Conservation (phyloP, 2,888 invertebrate species). For the Sphaerophoria rueppellii region DNA sequence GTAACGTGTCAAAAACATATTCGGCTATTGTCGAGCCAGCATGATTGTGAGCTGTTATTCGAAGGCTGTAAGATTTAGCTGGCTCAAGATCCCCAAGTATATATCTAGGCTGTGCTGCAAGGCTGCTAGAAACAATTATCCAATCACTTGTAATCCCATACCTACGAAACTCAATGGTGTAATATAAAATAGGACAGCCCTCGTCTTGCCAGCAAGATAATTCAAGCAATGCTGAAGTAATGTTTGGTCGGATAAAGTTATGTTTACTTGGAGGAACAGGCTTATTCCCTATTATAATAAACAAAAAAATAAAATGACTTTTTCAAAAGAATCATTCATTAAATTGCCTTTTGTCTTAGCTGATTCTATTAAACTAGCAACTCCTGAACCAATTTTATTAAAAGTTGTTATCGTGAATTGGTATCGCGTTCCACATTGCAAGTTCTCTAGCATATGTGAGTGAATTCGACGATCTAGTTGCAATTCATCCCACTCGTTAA, state of each 20-base stretch:
- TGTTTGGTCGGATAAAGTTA: constrained; percentile 88
- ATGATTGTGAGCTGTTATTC: constrained; percentile 85
- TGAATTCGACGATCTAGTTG: constrained; percentile 83
- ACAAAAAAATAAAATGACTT: no score
- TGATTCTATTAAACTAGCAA: constrained; percentile 86
- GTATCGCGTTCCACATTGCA: constrained; percentile 91
- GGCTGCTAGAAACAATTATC: constrained; percentile 83
- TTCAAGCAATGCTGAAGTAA: constrained; percentile 89
- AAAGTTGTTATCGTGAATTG: constrained; percentile 88
- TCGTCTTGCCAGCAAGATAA: constrained; percentile 91
- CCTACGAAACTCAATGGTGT: constrained; percentile 82
- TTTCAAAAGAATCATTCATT: no score
- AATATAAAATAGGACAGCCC: constrained; percentile 90
- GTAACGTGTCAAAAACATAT: constrained; percentile 84
- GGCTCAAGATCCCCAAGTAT: constrained; percentile 83
- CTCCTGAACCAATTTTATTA: constrained; percentile 90
- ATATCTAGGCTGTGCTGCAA: constrained; percentile 82
- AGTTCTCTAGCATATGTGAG: constrained; percentile 87
- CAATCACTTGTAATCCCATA: constrained; percentile 79
- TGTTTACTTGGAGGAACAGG: constrained; percentile 88
- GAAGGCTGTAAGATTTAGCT: constrained; percentile 83
- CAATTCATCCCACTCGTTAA: constrained; percentile 84
- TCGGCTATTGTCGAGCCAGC: constrained; percentile 85
- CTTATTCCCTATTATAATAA: constrained; percentile 77
- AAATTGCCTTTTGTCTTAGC: constrained; percentile 90